Conservation (phyloP, 2,797 vertebrate genomes). For the Microctenopoma lineatum region DNA sequence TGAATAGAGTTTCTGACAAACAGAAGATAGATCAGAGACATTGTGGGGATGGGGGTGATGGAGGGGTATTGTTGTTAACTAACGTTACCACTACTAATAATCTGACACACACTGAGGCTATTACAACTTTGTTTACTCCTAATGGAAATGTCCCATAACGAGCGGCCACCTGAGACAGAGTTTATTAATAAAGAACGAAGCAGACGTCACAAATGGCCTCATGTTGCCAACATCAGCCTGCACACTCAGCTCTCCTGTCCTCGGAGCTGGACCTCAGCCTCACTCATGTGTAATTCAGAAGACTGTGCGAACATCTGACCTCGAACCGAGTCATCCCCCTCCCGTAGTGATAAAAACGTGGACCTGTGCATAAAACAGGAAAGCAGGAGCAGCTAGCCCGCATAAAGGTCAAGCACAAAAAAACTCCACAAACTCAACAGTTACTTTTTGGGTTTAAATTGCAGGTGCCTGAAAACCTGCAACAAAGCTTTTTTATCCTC, state of each 20-base stretch:
- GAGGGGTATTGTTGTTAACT: no score
- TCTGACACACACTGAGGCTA: constrained; percentile 4
- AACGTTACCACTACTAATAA: neutral
- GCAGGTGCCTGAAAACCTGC: no score
- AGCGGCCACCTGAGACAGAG: constrained; percentile 64
- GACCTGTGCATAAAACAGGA: no score
- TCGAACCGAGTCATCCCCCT: constrained; percentile 46
- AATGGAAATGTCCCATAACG: constrained; percentile 29
- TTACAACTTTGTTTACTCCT: constrained; percentile 17
- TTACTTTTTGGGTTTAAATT: no score
- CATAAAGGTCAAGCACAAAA: no score
- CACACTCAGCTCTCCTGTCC: constrained; percentile 41
- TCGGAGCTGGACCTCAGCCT: constrained; percentile 49
- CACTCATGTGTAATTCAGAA: constrained; percentile 79
- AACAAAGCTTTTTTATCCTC: no score
- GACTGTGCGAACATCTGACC: constrained; percentile 59
- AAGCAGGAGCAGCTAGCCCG: no score
- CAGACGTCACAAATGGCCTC: constrained; percentile 72
- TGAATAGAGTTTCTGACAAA: constrained; percentile 23
- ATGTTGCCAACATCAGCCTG: constrained; percentile 64
- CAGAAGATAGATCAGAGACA: constrained; percentile 22
- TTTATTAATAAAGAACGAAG: constrained; percentile 80
- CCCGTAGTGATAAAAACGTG: neutral
- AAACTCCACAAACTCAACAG: no score
- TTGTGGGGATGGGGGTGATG: neutral